Evolutionary conservation across 2,797 vertebrate genomes (phyloP).

Genomic region (Acrossocheilus fasciatus): DNA sequence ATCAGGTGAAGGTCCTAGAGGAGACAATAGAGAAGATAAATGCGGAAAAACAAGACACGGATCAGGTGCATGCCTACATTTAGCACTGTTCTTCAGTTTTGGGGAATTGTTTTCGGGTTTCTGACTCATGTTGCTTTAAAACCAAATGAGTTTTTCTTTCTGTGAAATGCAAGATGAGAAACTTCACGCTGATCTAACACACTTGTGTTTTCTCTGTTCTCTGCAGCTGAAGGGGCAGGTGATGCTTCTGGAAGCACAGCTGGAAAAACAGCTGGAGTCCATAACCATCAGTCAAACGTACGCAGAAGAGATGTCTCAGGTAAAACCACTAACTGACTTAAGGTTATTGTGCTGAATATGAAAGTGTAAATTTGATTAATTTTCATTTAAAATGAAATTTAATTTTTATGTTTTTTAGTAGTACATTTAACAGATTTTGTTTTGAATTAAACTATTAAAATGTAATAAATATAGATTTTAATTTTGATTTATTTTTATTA

Average conservation of each 20-base stretch:
- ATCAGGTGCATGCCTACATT: slow-evolving; percentile 74
- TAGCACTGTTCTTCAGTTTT: not conserved
- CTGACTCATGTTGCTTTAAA: not conserved
- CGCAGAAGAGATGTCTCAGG: slow-evolving; percentile 81
- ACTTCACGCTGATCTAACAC: not conserved
- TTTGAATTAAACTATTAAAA: no score
- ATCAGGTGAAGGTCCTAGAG: slow-evolving; percentile 80
- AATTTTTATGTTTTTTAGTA: no score
- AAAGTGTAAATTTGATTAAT: not conserved
- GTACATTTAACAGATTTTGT: not conserved
- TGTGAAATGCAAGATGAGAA: not conserved
- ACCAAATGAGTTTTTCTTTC: not conserved
- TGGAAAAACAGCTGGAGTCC: slow-evolving; percentile 87
- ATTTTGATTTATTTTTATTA: no score
- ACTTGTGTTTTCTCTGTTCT: not conserved
- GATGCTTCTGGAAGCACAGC: slow-evolving; percentile 83
- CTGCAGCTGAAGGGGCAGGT: slow-evolving; percentile 82
- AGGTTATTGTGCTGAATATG: not conserved
- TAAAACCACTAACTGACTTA: slow-evolving; percentile 61
- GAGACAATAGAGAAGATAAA: slow-evolving; percentile 73
- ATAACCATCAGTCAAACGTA: slow-evolving; percentile 82
- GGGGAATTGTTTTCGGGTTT: not conserved
- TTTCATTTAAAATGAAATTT: no score
- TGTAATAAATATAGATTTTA: no score
- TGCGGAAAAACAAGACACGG: slow-evolving; percentile 77